phyloP scores from a whole-genome alignment of 2,888 invertebrate genomes.

The Alentia gelatinosa region DNA sequence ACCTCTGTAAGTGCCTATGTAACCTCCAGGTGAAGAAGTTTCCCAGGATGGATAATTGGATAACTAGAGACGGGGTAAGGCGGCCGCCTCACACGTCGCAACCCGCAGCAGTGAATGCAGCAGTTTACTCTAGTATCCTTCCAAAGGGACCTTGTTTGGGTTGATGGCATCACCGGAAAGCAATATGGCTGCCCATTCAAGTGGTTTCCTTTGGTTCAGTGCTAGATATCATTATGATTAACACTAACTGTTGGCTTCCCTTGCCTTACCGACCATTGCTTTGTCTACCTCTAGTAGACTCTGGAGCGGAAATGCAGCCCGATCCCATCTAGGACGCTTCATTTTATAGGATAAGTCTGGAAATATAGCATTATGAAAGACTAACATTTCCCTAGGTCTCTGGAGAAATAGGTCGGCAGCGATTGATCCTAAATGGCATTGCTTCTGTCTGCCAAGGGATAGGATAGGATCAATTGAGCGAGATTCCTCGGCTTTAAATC shows the following conservation, averaged over 20 bases:
- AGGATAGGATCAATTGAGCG: conserved; percentile 26
- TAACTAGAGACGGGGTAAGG: conserved; percentile 63
- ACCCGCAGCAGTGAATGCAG: background rate
- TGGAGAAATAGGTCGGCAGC: background rate
- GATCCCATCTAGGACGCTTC: conserved; percentile 9
- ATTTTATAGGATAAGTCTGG: conserved; percentile 13
- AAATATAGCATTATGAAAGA: background rate
- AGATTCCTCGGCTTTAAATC: background rate
- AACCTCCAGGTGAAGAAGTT: conserved; percentile 61
- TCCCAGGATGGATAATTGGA: conserved; percentile 64
- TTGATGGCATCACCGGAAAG: background rate
- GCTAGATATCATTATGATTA: conserved; percentile 2
- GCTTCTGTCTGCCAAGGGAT: background rate
- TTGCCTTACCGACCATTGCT: conserved; percentile 4
- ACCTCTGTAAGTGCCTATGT: conserved; percentile 36
- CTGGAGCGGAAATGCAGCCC: conserved; percentile 1
- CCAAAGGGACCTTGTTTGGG: background rate
- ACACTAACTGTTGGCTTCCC: background rate
- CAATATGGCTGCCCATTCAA: background rate
- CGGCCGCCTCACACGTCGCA: background rate
- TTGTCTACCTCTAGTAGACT: background rate
- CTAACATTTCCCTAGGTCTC: conserved; percentile 2
- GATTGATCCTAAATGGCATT: background rate
- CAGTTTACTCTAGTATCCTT: background rate
- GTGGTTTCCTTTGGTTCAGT: conserved; percentile 17